These are phyloP conservation scores for Cossypha dichroa DNA, from an alignment of 2,797 vertebrate genomes.

Conservation along the genomic window DNA sequence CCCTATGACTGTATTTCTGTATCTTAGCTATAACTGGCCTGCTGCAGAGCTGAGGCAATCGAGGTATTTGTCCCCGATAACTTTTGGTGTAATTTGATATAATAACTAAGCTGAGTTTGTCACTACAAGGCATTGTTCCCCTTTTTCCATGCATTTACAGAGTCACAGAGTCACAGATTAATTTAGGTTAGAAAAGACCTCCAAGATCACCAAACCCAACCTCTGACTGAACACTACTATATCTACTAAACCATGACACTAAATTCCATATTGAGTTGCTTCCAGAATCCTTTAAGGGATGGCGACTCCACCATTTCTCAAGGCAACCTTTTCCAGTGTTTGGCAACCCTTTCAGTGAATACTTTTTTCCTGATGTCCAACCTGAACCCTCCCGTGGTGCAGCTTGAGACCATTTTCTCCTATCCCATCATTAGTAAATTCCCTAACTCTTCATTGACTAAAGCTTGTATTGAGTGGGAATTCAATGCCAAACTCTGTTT, in stretches of 20 bases:
- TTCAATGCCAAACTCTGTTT: not conserved
- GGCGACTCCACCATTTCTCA: not conserved
- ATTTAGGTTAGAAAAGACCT: not conserved
- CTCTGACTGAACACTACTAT: not conserved
- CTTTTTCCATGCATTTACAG: not conserved
- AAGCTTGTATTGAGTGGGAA: not conserved
- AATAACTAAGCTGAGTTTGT: not conserved
- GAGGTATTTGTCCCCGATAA: not conserved
- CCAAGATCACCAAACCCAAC: accelerated
- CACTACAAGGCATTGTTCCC: accelerated
- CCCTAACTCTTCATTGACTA: not conserved
- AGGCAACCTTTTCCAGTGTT: not conserved
- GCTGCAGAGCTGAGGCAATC: not conserved
- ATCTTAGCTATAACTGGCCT: not conserved
- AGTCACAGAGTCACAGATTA: not conserved
- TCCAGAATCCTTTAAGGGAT: not conserved
- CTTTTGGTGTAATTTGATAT: not conserved
- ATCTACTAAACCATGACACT: not conserved
- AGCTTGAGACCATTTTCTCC: not conserved
- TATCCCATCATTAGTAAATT: not conserved
- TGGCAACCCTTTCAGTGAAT: not conserved
- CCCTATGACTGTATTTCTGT: not conserved
- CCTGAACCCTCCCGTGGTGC: not conserved
- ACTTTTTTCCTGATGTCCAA: not conserved
- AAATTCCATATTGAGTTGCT: accelerated